These are phyloP conservation scores for Lepidurus apus DNA, from an alignment of 1,140 invertebrate genomes.

Conservation along the genomic window DNA sequence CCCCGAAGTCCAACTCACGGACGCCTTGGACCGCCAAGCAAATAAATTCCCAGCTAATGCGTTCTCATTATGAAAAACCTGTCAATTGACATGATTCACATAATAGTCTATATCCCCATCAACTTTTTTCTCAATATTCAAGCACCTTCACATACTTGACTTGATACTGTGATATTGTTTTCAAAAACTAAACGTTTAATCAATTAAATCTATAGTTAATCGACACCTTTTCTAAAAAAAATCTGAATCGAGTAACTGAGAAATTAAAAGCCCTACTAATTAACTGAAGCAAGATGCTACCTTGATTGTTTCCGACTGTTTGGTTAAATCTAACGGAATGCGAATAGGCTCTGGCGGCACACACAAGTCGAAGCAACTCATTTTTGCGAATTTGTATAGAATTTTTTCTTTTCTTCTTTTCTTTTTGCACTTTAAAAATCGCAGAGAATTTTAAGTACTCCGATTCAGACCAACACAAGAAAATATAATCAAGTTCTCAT, in stretches of 20 bases:
- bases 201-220: too few relatives aligned
- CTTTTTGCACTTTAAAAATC: background rate
- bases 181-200: background rate
- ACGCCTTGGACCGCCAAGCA: too few relatives aligned
- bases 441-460: too few relatives aligned
- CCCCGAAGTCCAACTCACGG: too few relatives aligned
- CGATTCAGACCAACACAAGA: background rate
- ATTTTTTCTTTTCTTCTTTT: background rate
- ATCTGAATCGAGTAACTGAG: too few relatives aligned
- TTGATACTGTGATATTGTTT: background rate
- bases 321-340: conserved; percentile 55
- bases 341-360: conserved; percentile 34
- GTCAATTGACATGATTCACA: too few relatives aligned
- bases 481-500: conserved; percentile 21
- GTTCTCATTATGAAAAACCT: too few relatives aligned
- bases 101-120: too few relatives aligned
- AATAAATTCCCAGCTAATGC: too few relatives aligned
- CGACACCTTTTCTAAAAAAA: too few relatives aligned
- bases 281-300: conserved; percentile 46
- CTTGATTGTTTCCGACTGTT: conserved; percentile 72
- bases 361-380: background rate
- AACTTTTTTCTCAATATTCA: background rate
- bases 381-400: background rate
- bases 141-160: background rate
- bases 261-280: background rate